Conservation (phyloP, 2,888 invertebrate genomes). For the Electrophaes corylata region DNA sequence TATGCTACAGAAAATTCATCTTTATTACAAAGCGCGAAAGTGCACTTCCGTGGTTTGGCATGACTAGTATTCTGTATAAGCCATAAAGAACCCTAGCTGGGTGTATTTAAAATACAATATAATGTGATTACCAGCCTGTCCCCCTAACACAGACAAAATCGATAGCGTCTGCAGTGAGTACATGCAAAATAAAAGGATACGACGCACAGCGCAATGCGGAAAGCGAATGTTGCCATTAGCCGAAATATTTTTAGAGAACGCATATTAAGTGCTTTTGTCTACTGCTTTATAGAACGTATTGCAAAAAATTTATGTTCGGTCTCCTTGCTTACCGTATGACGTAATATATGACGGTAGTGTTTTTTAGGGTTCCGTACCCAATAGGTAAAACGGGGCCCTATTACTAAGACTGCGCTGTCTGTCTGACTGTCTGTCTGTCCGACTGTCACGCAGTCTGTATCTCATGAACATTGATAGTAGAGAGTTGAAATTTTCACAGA, state of each 20-base stretch:
- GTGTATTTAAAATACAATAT: conserved; percentile 80
- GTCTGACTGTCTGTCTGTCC: too few species aligned
- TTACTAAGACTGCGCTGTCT: too few species aligned
- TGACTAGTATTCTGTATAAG: conserved; percentile 25
- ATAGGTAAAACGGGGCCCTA: too few species aligned
- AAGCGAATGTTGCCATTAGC: conserved; percentile 34
- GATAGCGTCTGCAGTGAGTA: conserved; percentile 78
- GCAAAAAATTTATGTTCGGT: too few species aligned
- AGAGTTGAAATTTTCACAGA: too few species aligned
- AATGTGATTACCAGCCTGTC: conserved; percentile 80
- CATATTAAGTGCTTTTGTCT: conserved; percentile 10
- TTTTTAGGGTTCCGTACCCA: too few species aligned
- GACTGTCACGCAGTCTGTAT: too few species aligned
- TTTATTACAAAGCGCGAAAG: conserved; percentile 28
- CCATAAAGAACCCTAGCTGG: conserved; percentile 58
- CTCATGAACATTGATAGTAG: too few species aligned
- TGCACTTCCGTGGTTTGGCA: conserved; percentile 13
- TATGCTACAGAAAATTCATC: conserved; percentile 19
- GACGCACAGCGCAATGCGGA: conserved; percentile 45
- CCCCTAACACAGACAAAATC: conserved; percentile 84
- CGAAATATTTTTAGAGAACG: conserved; percentile 26
- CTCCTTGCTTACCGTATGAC: too few species aligned
- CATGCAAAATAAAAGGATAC: conserved; percentile 65
- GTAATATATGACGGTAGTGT: too few species aligned
- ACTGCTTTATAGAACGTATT: neutral